Evolutionary conservation across 1,140 invertebrate species (phyloP).

Genomic region (Conus betulinus): DNA sequence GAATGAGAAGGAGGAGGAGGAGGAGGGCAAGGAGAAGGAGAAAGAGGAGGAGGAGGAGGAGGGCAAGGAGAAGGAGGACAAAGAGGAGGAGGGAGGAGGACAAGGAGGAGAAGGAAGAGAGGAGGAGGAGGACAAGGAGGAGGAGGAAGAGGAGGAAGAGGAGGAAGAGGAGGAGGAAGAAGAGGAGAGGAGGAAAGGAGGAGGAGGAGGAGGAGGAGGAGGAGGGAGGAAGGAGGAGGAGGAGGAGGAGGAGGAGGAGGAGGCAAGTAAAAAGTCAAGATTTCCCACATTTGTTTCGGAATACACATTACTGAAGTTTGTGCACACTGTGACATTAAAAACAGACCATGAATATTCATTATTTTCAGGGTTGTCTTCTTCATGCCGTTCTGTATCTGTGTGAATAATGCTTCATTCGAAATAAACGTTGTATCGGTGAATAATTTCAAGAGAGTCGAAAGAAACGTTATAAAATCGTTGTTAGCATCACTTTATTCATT

Average conservation of each 20-base stretch:
- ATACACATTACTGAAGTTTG: too few relatives aligned
- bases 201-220: neutral
- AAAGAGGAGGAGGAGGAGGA: conserved; percentile 21
- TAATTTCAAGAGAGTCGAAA: too few relatives aligned
- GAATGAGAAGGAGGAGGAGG: neutral
- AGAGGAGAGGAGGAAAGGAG: neutral
- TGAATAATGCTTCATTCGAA: too few relatives aligned
- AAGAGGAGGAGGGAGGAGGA: neutral
- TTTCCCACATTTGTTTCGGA: too few relatives aligned
- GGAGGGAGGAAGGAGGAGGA: neutral
- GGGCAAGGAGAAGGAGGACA: neutral
- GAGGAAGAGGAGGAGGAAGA: neutral
- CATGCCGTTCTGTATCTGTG: too few relatives aligned
- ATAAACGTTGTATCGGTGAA: too few relatives aligned
- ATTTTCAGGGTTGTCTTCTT: too few relatives aligned
- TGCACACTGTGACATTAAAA: too few relatives aligned
- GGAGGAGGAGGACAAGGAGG: neutral
- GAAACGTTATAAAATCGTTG: too few relatives aligned
- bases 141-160: conserved; percentile 9
- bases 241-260: neutral
- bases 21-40: neutral
- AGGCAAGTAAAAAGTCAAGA: too few relatives aligned
- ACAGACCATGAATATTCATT: too few relatives aligned
- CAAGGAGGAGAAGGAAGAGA: neutral
- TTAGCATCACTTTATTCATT: too few relatives aligned